Evolutionary conservation across 2,113 vertebrate genomes (phyloP).

Genomic region (Puma concolor): DNA sequence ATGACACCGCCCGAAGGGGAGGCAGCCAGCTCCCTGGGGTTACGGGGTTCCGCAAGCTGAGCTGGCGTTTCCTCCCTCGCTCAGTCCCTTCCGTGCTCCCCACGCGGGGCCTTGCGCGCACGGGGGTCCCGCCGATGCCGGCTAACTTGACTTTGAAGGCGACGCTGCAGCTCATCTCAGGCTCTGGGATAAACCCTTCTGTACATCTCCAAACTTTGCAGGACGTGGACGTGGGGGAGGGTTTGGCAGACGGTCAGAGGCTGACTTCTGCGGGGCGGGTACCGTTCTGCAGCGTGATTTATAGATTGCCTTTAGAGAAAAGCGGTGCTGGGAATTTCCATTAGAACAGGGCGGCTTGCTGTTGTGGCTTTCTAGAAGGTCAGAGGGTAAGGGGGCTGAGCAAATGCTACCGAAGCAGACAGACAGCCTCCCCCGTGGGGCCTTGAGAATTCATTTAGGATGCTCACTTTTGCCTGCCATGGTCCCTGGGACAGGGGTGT

Average conservation of each 20-base stretch:
- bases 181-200: neutral
- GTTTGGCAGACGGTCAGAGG: neutral
- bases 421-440: neutral
- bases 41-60: accelerated
- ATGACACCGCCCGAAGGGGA: accelerated
- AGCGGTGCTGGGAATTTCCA: neutral
- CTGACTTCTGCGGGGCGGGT: neutral
- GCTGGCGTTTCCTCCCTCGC: accelerated
- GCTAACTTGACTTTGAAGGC: neutral
- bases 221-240: accelerated
- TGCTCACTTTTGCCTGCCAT: neutral
- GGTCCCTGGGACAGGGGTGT: neutral
- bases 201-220: neutral
- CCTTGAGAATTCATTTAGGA: neutral
- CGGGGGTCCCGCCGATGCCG: accelerated
- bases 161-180: neutral
- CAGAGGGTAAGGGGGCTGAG: neutral
- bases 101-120: accelerated
- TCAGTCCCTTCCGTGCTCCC: neutral
- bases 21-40: neutral
- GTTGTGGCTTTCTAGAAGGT: neutral
- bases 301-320: neutral
- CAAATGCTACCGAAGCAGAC: neutral
- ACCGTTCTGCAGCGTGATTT: neutral
- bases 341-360: neutral